These are phyloP conservation scores for Drosophila chauvacae DNA, from an alignment of 1,140 invertebrate genomes.

Conservation along the genomic window DNA sequence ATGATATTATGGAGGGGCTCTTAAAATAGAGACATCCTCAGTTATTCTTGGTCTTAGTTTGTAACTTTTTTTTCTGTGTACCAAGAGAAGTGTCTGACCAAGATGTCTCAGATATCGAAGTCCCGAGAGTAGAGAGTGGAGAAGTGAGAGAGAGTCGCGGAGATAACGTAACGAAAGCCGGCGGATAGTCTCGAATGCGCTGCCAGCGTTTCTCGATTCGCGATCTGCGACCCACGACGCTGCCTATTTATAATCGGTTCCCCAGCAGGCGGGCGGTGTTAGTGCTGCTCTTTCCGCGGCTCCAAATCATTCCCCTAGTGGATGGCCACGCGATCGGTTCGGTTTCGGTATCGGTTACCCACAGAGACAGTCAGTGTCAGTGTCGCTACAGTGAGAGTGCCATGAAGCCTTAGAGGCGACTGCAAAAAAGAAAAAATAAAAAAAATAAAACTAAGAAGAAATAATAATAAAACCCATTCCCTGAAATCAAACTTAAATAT, in stretches of 20 bases:
- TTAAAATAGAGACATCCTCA: no score
- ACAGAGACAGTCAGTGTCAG: slow-evolving; percentile 20
- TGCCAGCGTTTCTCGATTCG: slow-evolving; percentile 46
- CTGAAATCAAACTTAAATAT: background rate
- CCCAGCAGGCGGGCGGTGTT: slow-evolving; percentile 61
- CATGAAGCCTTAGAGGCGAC: slow-evolving; percentile 65
- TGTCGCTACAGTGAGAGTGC: slow-evolving; percentile 47
- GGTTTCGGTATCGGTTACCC: slow-evolving; percentile 20
- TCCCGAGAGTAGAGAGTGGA: background rate
- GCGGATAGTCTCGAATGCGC: slow-evolving; percentile 72
- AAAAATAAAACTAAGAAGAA: background rate
- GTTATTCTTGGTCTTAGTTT: background rate
- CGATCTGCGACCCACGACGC: slow-evolving; percentile 41
- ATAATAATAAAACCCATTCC: slow-evolving; percentile 1
- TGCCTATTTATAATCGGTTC: slow-evolving; percentile 75
- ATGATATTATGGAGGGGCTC: background rate
- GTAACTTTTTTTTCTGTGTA: background rate
- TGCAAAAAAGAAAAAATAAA: slow-evolving; percentile 2
- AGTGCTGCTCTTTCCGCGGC: slow-evolving; percentile 49
- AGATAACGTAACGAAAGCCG: slow-evolving; percentile 68
- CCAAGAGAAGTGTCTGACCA: background rate
- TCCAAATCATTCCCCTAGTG: slow-evolving; percentile 64
- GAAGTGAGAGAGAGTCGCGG: background rate
- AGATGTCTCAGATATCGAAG: slow-evolving; percentile 4
- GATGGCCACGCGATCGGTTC: slow-evolving; percentile 59